Evolutionary conservation across 2,888 invertebrate genomes (phyloP), one percentile per base, ranked within the genome.

Genomic region (Schrankia costaestrigalis): DNA sequence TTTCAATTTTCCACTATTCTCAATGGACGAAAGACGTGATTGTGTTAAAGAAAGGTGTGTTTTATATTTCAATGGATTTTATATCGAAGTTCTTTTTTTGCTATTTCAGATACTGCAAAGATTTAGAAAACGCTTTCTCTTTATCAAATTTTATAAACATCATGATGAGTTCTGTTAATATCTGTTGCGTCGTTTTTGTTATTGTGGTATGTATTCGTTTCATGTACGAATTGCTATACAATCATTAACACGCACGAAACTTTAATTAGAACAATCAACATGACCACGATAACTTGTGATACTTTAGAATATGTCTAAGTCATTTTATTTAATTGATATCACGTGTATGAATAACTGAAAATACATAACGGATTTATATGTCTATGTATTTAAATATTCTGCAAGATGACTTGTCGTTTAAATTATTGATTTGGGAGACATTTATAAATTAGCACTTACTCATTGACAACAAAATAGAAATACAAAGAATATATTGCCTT

Each of bases 181-280:
- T 86, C 31, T 87, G 86, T 63, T 85, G 86, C 33, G 84, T 84
- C 6, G 76, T 82, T 3, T 87, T 87, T 42, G 78, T 80, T 7
- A 81, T 83, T 45, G 77, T 86, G 66, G 86, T 86, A 46, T 33
- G 80, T 71, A 56, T 26, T 30, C 11, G 17, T 15, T 33, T 18
- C 7, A 11, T 17, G 7, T 17, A 17, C 7, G 4, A 17, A 4
- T 17, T 17, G 7, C 4, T 7, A 5, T 7, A 17, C 7, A 17
- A 7, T 17, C 4, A 17, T 4, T 4, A 17, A 17, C 4, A 17
- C 7, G 7, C 4, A 17, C 7, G 17, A 5, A 5, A 17, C 17
- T 17, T 17, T 17, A 17, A 17, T 4, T 17, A 17, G 17, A 17
- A 17, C 4, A n/a, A n/a, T n/a, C n/a, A n/a, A n/a, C n/a, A n/a